Percentiles rank a stretch among this genome's conserved stretches.
These are phyloP conservation scores for Neuroscelio doddi DNA, from an alignment of 2,888 invertebrate genomes.

Conservation along the genomic window DNA sequence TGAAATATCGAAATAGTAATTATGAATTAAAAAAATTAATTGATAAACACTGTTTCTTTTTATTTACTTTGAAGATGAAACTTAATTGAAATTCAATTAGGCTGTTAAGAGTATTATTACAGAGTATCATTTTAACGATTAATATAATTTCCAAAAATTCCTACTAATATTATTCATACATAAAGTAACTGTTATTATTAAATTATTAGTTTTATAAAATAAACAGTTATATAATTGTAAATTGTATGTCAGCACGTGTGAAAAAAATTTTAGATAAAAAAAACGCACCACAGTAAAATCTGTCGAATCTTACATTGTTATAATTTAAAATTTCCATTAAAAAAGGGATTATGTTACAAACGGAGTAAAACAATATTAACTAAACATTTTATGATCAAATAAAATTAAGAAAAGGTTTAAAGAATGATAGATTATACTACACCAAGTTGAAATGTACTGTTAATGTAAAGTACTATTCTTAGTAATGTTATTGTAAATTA, in stretches of 20 bases:
- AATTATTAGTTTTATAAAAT: background rate
- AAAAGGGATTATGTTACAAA: background rate
- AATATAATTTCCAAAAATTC: background rate
- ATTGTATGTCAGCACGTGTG: constrained; percentile 31
- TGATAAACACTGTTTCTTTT: no score
- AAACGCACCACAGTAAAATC: constrained; percentile 26
- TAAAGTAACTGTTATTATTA: background rate
- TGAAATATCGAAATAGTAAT: no score
- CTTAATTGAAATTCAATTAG: no score
- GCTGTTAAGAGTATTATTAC: no score
- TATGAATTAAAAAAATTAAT: no score
- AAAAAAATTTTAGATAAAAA: constrained; percentile 19
- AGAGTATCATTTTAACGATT: constrained; percentile 30
- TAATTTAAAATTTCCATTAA: background rate
- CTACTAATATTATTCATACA: no score
- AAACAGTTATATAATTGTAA: constrained; percentile 11
- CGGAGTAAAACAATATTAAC: no score
- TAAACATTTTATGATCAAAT: no score
- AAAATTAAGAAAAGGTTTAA: background rate
- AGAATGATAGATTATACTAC: constrained; percentile 32
- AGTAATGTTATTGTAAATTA: constrained; percentile 23
- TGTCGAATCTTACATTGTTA: constrained; percentile 6
- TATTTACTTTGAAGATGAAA: no score
- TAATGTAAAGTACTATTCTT: constrained; percentile 36
- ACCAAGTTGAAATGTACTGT: constrained; percentile 31